Base-by-base conservation (phyloP, 2,888 invertebrate species). In the Unio pictorum region DNA sequence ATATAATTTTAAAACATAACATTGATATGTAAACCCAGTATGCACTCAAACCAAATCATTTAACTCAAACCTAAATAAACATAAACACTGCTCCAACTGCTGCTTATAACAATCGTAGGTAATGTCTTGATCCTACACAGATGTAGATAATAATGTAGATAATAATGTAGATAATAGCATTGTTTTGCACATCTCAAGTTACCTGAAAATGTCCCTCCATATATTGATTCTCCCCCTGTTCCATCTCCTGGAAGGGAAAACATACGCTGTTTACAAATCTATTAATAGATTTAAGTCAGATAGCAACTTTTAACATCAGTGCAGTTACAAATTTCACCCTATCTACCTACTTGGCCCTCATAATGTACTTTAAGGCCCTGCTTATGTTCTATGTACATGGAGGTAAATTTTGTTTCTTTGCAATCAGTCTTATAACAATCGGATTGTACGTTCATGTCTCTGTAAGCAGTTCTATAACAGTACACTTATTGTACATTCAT, bases 151-250 rank as follows among this genome's bases (percentile, higher is more conserved):
- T n/a, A n/a, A n/a, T n/a, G n/a, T n/a, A n/a, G n/a, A n/a, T n/a
- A n/a, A n/a, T n/a, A n/a, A n/a, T n/a, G n/a, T n/a, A n/a, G n/a
- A n/a, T 60, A n/a, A 28, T 6, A 30, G 1, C 26, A 26, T 56
- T 55, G 17, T 20, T 18, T 45, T 4, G 59, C 30, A 56, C 58
- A 59, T 23, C 26, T 7, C 15, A 60, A 74, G 78, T 89, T 91
- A 97, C 97, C 97, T 92, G 96, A 95, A 92, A 99, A 99, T 61
- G 95, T 96, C 81, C 97, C 96, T 72, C 98, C 99, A 91, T 97
- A 99, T 82, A 99, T 97, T 18, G 98, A 98, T 91, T 99, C 99
- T 17, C 99, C 99, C 30, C 99, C 98, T 69, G 97, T 98, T 17
- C 99, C 99, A 93, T 99, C 98, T 64, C 96, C 95, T 91, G 94